Percentiles rank a stretch among this genome's conserved stretches.
Evolutionary conservation across 2,888 invertebrate species (phyloP).

Genomic region (Himalopsyche anomala): DNA sequence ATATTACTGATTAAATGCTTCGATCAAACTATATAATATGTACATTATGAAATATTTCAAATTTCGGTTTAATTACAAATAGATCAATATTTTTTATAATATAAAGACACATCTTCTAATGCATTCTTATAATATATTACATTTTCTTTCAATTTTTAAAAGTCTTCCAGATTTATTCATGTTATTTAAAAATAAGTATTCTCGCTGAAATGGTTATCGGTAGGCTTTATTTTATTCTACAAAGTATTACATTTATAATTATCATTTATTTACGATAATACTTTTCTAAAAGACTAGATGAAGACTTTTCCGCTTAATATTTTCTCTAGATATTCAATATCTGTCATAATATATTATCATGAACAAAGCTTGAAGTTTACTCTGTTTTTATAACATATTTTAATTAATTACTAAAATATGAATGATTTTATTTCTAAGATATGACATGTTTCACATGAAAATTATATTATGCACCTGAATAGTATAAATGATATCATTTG

Average conservation of each 20-base stretch:
- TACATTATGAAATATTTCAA: slow-evolving; percentile 31
- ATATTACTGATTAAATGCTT: slow-evolving; percentile 40
- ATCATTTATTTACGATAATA: not conserved
- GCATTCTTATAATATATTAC: slow-evolving; percentile 23
- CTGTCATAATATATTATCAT: not conserved
- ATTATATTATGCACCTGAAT: slow-evolving; percentile 21
- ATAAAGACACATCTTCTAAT: slow-evolving; percentile 42
- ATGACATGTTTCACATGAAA: slow-evolving; percentile 28
- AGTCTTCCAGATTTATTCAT: not conserved
- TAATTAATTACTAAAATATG: slow-evolving; percentile 11
- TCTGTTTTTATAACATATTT: slow-evolving; percentile 43
- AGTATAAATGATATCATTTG: not conserved
- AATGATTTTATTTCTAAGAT: slow-evolving; percentile 32
- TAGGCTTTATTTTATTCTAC: slow-evolving; percentile 2
- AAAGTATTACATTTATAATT: slow-evolving; percentile 5
- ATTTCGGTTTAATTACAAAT: not conserved
- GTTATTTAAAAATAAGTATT: slow-evolving; percentile 3
- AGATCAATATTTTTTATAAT: slow-evolving; percentile 9
- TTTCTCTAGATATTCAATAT: slow-evolving; percentile 16
- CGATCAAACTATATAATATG: slow-evolving; percentile 23
- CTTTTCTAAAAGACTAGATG: not conserved
- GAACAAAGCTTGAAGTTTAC: not conserved
- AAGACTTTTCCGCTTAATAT: slow-evolving; percentile 5
- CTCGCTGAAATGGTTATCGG: not conserved
- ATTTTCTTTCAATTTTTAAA: too few species aligned